These are phyloP conservation scores for Stenolophus ochropezus DNA, from an alignment of 2,888 invertebrate genomes.

Conservation along the genomic window DNA sequence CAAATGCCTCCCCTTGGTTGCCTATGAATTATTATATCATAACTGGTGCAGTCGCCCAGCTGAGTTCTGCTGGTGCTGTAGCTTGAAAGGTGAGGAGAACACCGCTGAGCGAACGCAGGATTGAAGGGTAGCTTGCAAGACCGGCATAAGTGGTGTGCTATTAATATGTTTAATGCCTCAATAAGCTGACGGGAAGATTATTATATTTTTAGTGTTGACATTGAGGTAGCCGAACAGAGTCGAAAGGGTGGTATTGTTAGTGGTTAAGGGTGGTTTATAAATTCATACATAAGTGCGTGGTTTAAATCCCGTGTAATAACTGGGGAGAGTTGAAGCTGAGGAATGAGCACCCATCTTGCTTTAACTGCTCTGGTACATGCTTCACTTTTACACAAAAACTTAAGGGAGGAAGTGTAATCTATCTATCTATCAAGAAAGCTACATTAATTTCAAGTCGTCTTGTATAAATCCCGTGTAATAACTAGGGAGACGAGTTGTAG, in stretches of 20 bases:
- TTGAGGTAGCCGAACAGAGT: not conserved
- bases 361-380: too few species aligned
- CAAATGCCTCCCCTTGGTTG: constrained; percentile 42
- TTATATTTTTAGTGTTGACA: constrained; percentile 29
- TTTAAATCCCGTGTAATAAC: not conserved
- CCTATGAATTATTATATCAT: constrained; percentile 71
- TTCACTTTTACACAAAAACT: too few species aligned
- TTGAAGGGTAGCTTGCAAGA: constrained; percentile 67
- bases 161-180: constrained; percentile 71
- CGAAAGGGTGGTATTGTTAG: not conserved
- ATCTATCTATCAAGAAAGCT: too few species aligned
- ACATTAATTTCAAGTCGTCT: too few species aligned
- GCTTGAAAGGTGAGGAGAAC: constrained; percentile 26
- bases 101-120: constrained; percentile 26
- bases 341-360: too few species aligned
- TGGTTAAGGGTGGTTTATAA: not conserved
- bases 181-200: constrained; percentile 60
- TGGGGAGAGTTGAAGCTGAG: too few species aligned
- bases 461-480: too few species aligned
- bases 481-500: too few species aligned
- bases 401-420: too few species aligned
- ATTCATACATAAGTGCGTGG: not conserved
- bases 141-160: constrained; percentile 71
- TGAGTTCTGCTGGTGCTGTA: not conserved
- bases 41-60: constrained; percentile 65